phyloP scores from a whole-genome alignment of 2,888 invertebrate species.

The Polyommatus iphigenia region DNA sequence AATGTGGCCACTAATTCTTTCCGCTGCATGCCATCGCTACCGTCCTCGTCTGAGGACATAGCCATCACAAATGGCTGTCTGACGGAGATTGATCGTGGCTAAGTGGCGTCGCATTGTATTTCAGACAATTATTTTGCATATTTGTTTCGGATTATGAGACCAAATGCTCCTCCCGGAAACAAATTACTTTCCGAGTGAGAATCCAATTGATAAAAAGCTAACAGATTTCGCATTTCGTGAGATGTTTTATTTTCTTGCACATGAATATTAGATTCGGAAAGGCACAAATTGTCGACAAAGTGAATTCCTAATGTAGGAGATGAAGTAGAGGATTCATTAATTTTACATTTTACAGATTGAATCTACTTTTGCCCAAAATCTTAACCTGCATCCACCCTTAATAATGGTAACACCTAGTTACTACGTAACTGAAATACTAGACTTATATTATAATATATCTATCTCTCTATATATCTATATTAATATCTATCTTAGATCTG shows the following conservation, averaged over 20 bases:
- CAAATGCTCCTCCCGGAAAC: neutral
- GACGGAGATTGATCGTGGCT: conserved; percentile 67
- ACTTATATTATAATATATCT: too few relatives aligned
- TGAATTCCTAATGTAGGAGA: neutral
- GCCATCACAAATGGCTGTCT: conserved; percentile 62
- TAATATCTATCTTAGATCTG: too few relatives aligned
- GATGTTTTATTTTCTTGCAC: neutral
- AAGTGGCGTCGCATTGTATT: conserved; percentile 48
- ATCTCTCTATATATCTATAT: too few relatives aligned
- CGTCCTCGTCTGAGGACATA: conserved; percentile 37
- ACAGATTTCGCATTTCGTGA: neutral
- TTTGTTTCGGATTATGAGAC: conserved; percentile 24
- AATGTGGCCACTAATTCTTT: neutral
- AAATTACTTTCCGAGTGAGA: conserved; percentile 6
- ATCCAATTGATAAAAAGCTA: conserved; percentile 5
- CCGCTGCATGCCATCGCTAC: neutral
- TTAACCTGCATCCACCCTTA: too few relatives aligned
- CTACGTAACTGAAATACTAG: too few relatives aligned
- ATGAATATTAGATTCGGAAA: neutral
- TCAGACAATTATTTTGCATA: conserved; percentile 35
- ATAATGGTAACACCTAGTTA: too few relatives aligned
- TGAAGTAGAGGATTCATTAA: neutral
- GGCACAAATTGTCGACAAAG: neutral
- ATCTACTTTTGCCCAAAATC: neutral
- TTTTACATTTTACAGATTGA: neutral